Evolutionary conservation across 1,140 invertebrate genomes (phyloP), one percentile per base, ranked within the genome.

Genomic region (Hylaeus anthracinus): DNA sequence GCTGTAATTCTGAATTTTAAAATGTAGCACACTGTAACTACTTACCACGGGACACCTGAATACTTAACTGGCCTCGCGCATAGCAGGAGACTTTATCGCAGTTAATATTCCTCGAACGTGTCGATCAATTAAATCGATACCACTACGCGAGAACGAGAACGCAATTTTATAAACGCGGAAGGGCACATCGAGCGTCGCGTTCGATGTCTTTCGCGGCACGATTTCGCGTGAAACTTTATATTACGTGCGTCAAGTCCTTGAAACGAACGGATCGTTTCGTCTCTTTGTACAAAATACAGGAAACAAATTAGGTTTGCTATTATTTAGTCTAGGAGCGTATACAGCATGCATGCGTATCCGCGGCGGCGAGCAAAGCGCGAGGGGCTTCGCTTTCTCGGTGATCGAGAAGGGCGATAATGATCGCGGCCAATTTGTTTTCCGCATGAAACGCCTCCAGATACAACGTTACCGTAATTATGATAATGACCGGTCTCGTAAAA

Each of bases 351-450:
- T 51, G 10, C 51, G 37, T 39, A 78, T 58, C 12, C 61, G 55
- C 58, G 45, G 14, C 65, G 70, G 10, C 51, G 37, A 66, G 51
- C 69, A 37, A 26, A 56, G 71, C 67, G 67, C 72, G 79, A 73
- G 76, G 26, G 45, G 74, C 41, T 63, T 60, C 61, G 74, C 61
- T 87, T 64, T 72, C 76, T 65, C 64, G 60, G 76, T 71, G 86
- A 87, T 87, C 85, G 81, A 58, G 82, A 75, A 84, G 77, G 65
- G 71, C 65, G 86, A 87, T 87, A 87, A 87, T 76, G 85, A 86
- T 87, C 86, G 74, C 79, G 82, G 80, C 82, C 86, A 87, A 87
- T 87, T 87, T 87, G 86, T 87, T 87, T 84, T 86, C 70, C 55
- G 53, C 76, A 61, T 73, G 84, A 72, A 71, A 86, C 85, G 73